Percentiles rank a stretch among this genome's conserved stretches.
Conservation (phyloP, 1,140 invertebrate species). For the Drosophila pandora region DNA sequence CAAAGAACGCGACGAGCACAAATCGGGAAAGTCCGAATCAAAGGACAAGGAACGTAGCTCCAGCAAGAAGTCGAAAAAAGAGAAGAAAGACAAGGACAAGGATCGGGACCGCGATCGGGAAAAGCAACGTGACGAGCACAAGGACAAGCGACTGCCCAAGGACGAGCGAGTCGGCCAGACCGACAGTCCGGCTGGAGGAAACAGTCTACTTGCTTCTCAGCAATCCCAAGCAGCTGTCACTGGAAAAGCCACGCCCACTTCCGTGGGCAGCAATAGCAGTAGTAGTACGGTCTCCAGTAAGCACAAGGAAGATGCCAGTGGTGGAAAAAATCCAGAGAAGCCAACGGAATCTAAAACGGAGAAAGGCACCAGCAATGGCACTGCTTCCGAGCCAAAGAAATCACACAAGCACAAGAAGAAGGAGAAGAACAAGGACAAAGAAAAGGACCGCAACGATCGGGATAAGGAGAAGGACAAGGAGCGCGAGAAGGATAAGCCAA, state of each 20-base stretch:
- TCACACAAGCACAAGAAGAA: slow-evolving; percentile 87
- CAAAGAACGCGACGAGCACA: slow-evolving; percentile 81
- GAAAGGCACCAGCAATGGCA: slow-evolving; percentile 74
- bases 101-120: slow-evolving; percentile 84
- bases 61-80: slow-evolving; percentile 85
- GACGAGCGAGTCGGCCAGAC: slow-evolving; percentile 59
- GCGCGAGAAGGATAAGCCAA: slow-evolving; percentile 49
- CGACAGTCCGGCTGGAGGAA: slow-evolving; percentile 46
- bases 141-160: slow-evolving; percentile 83
- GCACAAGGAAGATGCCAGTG: slow-evolving; percentile 48
- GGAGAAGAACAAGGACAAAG: slow-evolving; percentile 85
- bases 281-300: slow-evolving; percentile 42
- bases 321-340: slow-evolving; percentile 48
- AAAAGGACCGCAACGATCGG: slow-evolving; percentile 83
- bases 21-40: slow-evolving; percentile 77
- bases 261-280: slow-evolving; percentile 58
- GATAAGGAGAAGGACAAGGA: slow-evolving; percentile 63
- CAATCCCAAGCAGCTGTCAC: slow-evolving; percentile 22
- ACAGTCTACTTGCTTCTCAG: slow-evolving; percentile 7
- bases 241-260: slow-evolving; percentile 68
- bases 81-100: slow-evolving; percentile 84
- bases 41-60: slow-evolving; percentile 84
- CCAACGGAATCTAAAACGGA: slow-evolving; percentile 32
- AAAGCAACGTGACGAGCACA: slow-evolving; percentile 70
- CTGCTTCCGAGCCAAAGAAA: slow-evolving; percentile 82